Percentiles rank a stretch among this genome's conserved stretches.
Conservation (phyloP, 2,888 invertebrate species). For the Sicus ferrugineus region DNA sequence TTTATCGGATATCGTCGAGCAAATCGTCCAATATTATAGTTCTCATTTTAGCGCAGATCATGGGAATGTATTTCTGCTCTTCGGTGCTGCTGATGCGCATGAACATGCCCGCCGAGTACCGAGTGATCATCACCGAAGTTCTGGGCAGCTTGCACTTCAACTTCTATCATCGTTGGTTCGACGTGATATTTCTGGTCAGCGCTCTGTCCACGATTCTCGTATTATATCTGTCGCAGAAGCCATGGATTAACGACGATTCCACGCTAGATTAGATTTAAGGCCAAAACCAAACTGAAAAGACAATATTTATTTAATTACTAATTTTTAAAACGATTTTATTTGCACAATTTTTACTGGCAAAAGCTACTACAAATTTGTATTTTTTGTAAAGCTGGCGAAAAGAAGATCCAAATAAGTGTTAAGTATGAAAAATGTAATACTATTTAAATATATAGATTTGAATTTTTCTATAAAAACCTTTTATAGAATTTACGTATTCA, state of each 20-base stretch:
- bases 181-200: conserved; percentile 97
- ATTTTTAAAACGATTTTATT: conserved; percentile 12
- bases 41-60: conserved; percentile 94
- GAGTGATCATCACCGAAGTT: conserved; percentile 85
- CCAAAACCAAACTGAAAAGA: background rate
- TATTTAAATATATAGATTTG: background rate
- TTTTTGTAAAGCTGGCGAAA: conserved; percentile 2
- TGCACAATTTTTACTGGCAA: background rate
- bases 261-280: conserved; percentile 48
- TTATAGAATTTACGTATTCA: background rate
- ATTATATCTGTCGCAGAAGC: conserved; percentile 93
- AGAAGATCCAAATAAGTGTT: background rate
- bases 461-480: background rate
- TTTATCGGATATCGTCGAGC: conserved; percentile 98
- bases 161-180: conserved; percentile 99
- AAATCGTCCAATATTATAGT: conserved; percentile 99
- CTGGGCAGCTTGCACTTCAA: conserved; percentile 97
- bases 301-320: background rate
- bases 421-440: background rate
- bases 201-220: conserved; percentile 95
- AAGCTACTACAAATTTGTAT: background rate
- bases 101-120: conserved; percentile 99
- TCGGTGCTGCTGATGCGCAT: conserved; percentile 96
- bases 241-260: conserved; percentile 68
- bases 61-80: conserved; percentile 99